Evolutionary conservation across 2,888 invertebrate species (phyloP), one percentile per base, ranked within the genome.

Genomic region (Galerucella nymphaeae): DNA sequence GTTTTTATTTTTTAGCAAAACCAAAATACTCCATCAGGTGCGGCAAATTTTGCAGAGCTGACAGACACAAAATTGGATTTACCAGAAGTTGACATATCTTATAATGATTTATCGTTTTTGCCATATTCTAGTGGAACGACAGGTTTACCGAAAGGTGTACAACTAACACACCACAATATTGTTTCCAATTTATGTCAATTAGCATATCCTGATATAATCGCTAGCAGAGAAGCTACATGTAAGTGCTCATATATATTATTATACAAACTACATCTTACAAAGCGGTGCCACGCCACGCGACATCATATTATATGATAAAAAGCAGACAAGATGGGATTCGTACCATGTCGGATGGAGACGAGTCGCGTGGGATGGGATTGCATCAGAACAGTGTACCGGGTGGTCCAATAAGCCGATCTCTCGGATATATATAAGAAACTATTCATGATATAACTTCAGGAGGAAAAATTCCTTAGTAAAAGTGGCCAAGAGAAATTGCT

Each of bases 51-150:
- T 57, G 65, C 57, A 10, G 77, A 77, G 59, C 58, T 77, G 2
- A 53, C 71, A 18, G 70, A 76, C 50, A 48, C 41, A 88, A 83
- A 83, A 55, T 81, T 72, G 86, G 88, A 88, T 23, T 87, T 88
- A 80, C 85, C 89, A 3, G 90, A 91, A 78, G 87, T 88, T 72
- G 59, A 72, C 57, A 83, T 85, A 58, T 79, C 88, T 30, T 87
- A 83, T 63, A 83, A 88, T 14, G 93, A 94, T 78, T 84, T 92
- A 5, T 90, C 90, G 0, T 85, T 93, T 45, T 86, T 96, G 81
- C 95, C 95, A 0, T 96, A 71, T 18, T 96, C 95, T 2, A 95
- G 95, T 84, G 94, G 94, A 1, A 96, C 96, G 0, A 96, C 96
- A 0, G 96, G 96, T 0, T 76, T 93, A 68, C 93, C 94, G 0